These are phyloP conservation scores for Colaptes auratus DNA, from an alignment of 2,113 vertebrate species.

Conservation along the genomic window DNA sequence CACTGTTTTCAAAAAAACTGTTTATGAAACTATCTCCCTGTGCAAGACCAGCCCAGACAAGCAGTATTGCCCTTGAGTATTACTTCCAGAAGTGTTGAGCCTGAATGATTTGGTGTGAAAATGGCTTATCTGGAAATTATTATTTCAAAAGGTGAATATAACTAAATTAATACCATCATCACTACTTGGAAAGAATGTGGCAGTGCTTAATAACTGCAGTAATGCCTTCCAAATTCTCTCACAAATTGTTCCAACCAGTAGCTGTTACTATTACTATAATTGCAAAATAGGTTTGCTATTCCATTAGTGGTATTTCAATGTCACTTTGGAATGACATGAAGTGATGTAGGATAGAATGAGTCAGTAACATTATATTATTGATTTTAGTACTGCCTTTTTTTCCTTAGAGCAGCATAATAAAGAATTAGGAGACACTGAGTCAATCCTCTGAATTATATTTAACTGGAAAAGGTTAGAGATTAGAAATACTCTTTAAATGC, in stretches of 20 bases:
- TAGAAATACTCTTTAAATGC: neutral
- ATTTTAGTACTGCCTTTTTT: neutral
- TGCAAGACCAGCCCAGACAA: neutral
- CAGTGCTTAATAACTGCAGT: neutral
- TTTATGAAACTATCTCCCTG: neutral
- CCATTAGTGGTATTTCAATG: constrained; percentile 42
- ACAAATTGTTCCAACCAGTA: constrained; percentile 30
- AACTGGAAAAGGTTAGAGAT: neutral
- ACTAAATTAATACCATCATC: constrained; percentile 29
- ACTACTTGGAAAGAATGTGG: constrained; percentile 37
- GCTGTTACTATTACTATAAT: constrained; percentile 20
- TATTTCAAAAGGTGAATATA: neutral
- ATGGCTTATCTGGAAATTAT: constrained; percentile 46
- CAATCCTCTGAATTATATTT: neutral
- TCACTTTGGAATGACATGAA: constrained; percentile 20
- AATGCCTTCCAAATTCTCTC: constrained; percentile 20
- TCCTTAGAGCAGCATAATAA: neutral
- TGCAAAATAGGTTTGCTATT: constrained; percentile 2
- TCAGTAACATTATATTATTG: constrained; percentile 26
- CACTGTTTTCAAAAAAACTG: neutral
- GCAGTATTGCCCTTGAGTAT: neutral
- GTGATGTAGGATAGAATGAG: neutral
- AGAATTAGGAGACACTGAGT: neutral
- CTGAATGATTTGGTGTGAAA: neutral
- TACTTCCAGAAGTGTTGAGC: neutral